phyloP scores from a whole-genome alignment of 1,140 invertebrate genomes.

The Globodera ellingtonae region DNA sequence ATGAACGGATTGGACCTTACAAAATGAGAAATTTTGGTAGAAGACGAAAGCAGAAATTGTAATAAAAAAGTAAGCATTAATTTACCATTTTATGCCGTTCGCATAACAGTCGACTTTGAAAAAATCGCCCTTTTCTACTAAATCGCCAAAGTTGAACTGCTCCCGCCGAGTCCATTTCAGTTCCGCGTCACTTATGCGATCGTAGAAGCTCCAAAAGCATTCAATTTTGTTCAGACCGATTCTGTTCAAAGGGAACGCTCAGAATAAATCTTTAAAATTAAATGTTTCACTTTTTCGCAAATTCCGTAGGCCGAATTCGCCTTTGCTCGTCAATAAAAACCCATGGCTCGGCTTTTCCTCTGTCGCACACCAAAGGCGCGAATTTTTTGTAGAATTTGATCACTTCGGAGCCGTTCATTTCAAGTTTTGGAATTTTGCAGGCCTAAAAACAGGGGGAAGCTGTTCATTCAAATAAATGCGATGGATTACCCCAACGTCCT shows the following conservation, averaged over 20 bases:
- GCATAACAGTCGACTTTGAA: slow-evolving; percentile 19
- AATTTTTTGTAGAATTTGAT: slow-evolving; percentile 37
- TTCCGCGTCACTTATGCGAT: slow-evolving; percentile 36
- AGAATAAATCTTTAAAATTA: background rate
- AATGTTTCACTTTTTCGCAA: slow-evolving; percentile 42
- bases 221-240: slow-evolving; percentile 25
- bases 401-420: slow-evolving; percentile 41
- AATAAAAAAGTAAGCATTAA: background rate
- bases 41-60: background rate
- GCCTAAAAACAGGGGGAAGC: slow-evolving; percentile 29
- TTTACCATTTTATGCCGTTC: slow-evolving; percentile 15
- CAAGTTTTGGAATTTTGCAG: slow-evolving; percentile 49
- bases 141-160: slow-evolving; percentile 28
- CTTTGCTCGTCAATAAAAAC: slow-evolving; percentile 41
- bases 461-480: background rate
- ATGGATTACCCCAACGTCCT: background rate
- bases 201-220: slow-evolving; percentile 39
- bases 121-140: slow-evolving; percentile 32
- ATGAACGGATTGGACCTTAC: slow-evolving; percentile 13
- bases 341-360: slow-evolving; percentile 30
- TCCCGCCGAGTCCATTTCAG: slow-evolving; percentile 31
- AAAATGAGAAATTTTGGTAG: background rate
- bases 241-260: background rate
- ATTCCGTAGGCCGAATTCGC: slow-evolving; percentile 37
- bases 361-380: slow-evolving; percentile 37